phyloP scores from a whole-genome alignment of 2,113 vertebrate species.

The Chloroceryle aenea region DNA sequence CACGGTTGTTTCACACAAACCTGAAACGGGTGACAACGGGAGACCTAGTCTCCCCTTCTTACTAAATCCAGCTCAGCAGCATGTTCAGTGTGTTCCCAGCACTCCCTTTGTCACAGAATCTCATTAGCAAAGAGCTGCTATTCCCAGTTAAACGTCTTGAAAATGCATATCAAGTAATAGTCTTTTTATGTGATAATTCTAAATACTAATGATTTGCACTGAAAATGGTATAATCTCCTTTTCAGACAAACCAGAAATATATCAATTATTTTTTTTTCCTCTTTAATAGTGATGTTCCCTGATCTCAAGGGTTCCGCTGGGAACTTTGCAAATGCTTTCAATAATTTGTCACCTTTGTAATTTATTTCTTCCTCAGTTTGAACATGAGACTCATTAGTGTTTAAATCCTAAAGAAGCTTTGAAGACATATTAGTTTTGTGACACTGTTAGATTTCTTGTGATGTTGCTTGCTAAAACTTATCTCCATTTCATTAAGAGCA shows the following conservation, averaged over 20 bases:
- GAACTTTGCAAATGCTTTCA: neutral
- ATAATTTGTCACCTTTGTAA: neutral
- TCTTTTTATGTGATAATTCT: neutral
- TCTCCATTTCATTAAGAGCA: neutral
- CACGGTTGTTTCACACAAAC: neutral
- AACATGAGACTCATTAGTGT: neutral
- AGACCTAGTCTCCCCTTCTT: neutral
- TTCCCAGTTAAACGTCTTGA: neutral
- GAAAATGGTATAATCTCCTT: neutral
- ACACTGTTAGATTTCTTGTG: neutral
- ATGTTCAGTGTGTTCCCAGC: neutral
- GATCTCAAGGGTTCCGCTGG: neutral
- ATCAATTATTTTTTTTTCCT: neutral
- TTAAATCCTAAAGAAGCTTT: neutral
- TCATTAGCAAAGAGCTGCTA: neutral
- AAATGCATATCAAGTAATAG: neutral
- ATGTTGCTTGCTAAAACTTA: neutral
- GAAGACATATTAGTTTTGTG: neutral
- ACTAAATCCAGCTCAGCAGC: neutral
- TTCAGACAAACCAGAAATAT: neutral
- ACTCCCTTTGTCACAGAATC: neutral
- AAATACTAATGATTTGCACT: neutral
- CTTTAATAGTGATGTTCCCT: neutral
- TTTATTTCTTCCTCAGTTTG: neutral
- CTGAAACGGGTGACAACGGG: fast-evolving